Evolutionary conservation across 2,888 invertebrate genomes (phyloP), one percentile per base, ranked within the genome.

Genomic region (Trissoscelio sp.): DNA sequence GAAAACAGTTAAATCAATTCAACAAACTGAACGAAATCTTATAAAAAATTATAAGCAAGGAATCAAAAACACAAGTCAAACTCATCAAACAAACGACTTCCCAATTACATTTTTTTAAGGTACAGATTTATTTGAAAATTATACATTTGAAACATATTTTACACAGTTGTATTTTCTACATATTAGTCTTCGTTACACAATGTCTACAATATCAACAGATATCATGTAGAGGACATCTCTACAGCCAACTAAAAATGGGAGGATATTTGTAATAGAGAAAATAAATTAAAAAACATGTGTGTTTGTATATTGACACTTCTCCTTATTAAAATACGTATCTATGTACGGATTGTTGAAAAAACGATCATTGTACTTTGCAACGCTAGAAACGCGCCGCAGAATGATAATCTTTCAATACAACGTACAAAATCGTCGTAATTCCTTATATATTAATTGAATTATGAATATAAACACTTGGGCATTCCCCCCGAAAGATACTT

Each of bases 71-170:
- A 24, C 18, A 16, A 16, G 7, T 14, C n/a, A n/a, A n/a, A n/a
- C 0, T 37, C 14, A 34, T 28, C 11, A 73, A 64, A 20, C 66
- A 66, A 66, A 73, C 18, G 31, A 31, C 62, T 51, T 44, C 34
- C 31, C 24, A 60, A 37, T 60, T 58, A 72, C 64, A 73, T 62
- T 72, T 80, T 69, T 60, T 16, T 6, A 80, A 69, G 75, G 31
- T 80, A 81, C 70, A 70, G 62, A 64, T 80, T 80, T 80, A 80
- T 80, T 79, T 75, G 58, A 72, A 75, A 81, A 75, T 75, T 75
- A 81, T 81, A 81, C 80, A 75, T 74, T 69, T 80, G 44, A 70
- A 80, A 64, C 70, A 74, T 80, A 80, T 80, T 74, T 80, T 81
- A 81, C 70, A 75, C 64, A 75, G 14, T 55, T 79, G 9, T 48